Base-by-base conservation (phyloP, 2,113 vertebrate genomes). In the Etheostoma spectabile region DNA sequence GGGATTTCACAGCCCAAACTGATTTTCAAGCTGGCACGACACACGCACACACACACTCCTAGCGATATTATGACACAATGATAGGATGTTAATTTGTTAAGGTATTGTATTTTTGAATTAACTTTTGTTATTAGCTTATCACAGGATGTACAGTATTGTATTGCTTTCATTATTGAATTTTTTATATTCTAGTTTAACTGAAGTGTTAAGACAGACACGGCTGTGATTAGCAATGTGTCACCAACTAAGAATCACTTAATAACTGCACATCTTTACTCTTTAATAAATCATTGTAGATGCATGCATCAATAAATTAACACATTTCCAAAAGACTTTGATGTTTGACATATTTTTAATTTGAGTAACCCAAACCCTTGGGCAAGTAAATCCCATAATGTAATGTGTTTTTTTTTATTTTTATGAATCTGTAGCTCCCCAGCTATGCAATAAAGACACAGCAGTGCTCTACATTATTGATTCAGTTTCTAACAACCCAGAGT, bases 1-100 rank as follows among this genome's bases (percentile, higher is more conserved):
- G 84, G 82, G 85, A 93, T 90, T 92, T 91, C 90, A 90, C 92
- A 92, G 90, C 84, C 79, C 80, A 87, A 88, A 92, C 86, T 87
- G 88, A 92, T 93, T 92, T 92, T 85, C 83, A 88, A 76, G 85
- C 80, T 70, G 73, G 72, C 68, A 73, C 10, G 45, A 30, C 21
- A 33, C 46, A 71, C 68, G 15, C 6, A 60, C 21, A 11, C 35
- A 24, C 18, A 22, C 21, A 42, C 14, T 24, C 53, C 24, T 52
- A 46, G 22, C 1, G 6, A 35, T 18, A 74, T 61, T 22, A 55
- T 77, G 49, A 45, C 52, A 48, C 1, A 4, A 45, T 75, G 27
- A 77, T 42, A 18, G 55, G 45, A 63, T 30, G n/a, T 66, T 70
- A 16, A 49, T 65, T 48, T 27, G 12, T 63, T 22, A 59, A 64